Percentiles rank a stretch among this genome's conserved stretches.
phyloP scores from a whole-genome alignment of 92 coral and sea anemone species.

The Diadumene lineata region DNA sequence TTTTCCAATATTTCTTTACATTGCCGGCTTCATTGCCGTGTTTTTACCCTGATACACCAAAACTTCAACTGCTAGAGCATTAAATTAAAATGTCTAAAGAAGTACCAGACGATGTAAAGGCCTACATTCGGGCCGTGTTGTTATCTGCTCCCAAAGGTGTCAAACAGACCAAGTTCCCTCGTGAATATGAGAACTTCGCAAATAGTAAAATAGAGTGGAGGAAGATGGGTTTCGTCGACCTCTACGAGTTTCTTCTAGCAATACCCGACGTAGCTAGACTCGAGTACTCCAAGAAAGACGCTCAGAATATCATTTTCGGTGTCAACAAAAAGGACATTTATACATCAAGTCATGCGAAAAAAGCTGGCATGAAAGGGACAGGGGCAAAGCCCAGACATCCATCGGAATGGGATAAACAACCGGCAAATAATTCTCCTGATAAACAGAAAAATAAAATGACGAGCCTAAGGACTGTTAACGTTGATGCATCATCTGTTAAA shows the following conservation, averaged over 20 bases:
- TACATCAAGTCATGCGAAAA: constrained; percentile 80
- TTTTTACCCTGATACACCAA: background rate
- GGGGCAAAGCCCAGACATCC: constrained; percentile 54
- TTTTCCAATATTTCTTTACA: background rate
- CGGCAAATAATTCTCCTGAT: constrained; percentile 14
- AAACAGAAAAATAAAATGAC: constrained; percentile 13
- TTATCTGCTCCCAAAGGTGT: constrained; percentile 73
- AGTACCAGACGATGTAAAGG: constrained; percentile 57
- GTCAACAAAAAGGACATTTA: constrained; percentile 60
- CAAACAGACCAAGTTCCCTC: constrained; percentile 53
- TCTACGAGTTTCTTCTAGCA: constrained; percentile 78
- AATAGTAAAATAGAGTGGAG: constrained; percentile 43
- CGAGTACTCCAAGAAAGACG: constrained; percentile 75
- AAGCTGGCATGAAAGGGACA: constrained; percentile 55
- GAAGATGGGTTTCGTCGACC: constrained; percentile 69
- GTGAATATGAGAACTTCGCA: constrained; percentile 58
- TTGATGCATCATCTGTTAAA: constrained; percentile 35
- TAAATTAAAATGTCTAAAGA: constrained; percentile 53
- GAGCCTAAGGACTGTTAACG: constrained; percentile 26
- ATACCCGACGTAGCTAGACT: constrained; percentile 88
- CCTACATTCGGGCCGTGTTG: constrained; percentile 69
- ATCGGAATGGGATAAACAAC: constrained; percentile 52
- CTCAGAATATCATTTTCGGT: constrained; percentile 81
- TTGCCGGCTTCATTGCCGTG: constrained; percentile 6
- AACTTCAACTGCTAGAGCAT: background rate